These are phyloP conservation scores for Somateria mollissima DNA, from an alignment of 2,797 vertebrate species.

Conservation along the genomic window DNA sequence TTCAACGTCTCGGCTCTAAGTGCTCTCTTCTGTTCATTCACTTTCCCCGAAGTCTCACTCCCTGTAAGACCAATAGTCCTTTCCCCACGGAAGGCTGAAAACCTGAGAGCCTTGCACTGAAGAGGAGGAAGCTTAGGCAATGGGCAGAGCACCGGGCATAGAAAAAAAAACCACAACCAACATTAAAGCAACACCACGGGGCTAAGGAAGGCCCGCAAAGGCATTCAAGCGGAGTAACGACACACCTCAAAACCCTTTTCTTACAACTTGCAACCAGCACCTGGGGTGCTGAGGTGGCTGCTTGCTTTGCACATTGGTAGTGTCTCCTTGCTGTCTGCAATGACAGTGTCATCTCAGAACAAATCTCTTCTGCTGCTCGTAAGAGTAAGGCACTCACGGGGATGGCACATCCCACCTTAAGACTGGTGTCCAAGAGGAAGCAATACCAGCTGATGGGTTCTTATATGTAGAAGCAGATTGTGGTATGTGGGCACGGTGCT, in stretches of 20 bases:
- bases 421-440: not conserved
- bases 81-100: conserved; percentile 8
- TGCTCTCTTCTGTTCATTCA: conserved; percentile 67
- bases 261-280: not conserved
- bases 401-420: not conserved
- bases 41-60: conserved; percentile 49
- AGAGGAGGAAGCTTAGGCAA: not conserved
- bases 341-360: fast-evolving
- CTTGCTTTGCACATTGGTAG: not conserved
- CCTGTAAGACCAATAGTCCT: not conserved
- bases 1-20: conserved; percentile 50
- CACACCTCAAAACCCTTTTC: not conserved
- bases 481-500: not conserved
- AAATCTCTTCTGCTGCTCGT: not conserved
- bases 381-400: not conserved
- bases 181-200: not conserved
- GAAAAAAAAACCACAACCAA: not conserved
- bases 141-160: not conserved
- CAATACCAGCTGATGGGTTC: not conserved
- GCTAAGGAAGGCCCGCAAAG: not conserved
- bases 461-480: not conserved
- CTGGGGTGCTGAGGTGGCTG: not conserved
- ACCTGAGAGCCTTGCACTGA: not conserved
- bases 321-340: not conserved
- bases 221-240: not conserved